Conservation (phyloP, 2,888 invertebrate species). For the Dicyrtoma fusca region DNA sequence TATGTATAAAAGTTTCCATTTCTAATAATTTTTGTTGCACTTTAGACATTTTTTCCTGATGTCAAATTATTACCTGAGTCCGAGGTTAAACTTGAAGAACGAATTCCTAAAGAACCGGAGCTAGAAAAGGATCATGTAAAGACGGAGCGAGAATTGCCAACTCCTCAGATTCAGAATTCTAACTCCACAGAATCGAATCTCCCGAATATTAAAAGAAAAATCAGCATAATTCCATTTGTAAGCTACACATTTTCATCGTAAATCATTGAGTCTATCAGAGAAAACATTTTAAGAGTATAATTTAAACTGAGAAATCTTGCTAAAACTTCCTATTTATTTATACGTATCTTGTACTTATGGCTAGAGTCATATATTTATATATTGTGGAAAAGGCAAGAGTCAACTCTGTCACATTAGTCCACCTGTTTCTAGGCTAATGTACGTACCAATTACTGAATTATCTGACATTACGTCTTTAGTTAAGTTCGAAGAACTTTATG, state of each 20-base stretch:
- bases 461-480: too few relatives aligned
- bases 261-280: too few relatives aligned
- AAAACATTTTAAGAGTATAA: too few relatives aligned
- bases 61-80: constrained; percentile 46
- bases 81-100: constrained; percentile 46
- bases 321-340: too few relatives aligned
- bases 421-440: too few relatives aligned
- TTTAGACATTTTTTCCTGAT: constrained; percentile 45
- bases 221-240: constrained; percentile 50
- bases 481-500: too few relatives aligned
- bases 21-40: not conserved
- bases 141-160: not conserved
- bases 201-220: constrained; percentile 44
- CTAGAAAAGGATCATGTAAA: not conserved
- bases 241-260: constrained; percentile 5
- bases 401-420: too few relatives aligned
- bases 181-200: not conserved
- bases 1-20: not conserved
- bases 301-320: too few relatives aligned
- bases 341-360: too few relatives aligned
- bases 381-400: too few relatives aligned
- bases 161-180: not conserved
- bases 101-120: constrained; percentile 15
- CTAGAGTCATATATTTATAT: too few relatives aligned
- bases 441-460: too few relatives aligned